Conservation (phyloP, 2,888 invertebrate genomes). For the Dorcus parallelipipedus region DNA sequence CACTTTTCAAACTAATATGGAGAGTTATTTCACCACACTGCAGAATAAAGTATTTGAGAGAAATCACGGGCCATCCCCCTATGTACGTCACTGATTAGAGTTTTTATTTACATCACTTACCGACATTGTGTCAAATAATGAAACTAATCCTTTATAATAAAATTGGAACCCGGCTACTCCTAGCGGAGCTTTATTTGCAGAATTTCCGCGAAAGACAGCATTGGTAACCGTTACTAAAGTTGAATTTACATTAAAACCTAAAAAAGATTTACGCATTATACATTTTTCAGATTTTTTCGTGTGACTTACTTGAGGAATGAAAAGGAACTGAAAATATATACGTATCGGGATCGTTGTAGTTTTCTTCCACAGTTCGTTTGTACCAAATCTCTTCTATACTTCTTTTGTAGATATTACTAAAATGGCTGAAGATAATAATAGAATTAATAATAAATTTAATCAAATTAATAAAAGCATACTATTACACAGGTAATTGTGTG, state of each 20-base stretch:
- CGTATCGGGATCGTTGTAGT: conserved; percentile 62
- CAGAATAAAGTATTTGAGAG: too few relatives aligned
- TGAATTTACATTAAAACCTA: conserved; percentile 21
- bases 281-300: neutral
- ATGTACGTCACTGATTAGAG: too few relatives aligned
- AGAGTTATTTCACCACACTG: neutral
- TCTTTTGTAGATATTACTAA: conserved; percentile 63
- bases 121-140: conserved; percentile 75
- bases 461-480: too few relatives aligned
- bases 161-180: conserved; percentile 78
- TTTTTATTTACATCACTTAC: conserved; percentile 31
- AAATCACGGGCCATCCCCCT: conserved; percentile 31
- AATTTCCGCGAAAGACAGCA: conserved; percentile 67
- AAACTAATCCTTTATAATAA: conserved; percentile 70
- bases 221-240: conserved; percentile 73
- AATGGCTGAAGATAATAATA: conserved; percentile 52
- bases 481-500: too few relatives aligned
- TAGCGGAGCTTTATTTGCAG: conserved; percentile 60
- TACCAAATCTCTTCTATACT: conserved; percentile 85
- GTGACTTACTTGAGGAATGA: conserved; percentile 45
- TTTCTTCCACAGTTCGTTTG: conserved; percentile 80
- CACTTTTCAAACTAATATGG: neutral
- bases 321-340: conserved; percentile 79
- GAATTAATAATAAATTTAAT: too few relatives aligned
- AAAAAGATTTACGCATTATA: neutral